Evolutionary conservation across 2,888 invertebrate genomes (phyloP).

Genomic region (Apotomis capreana): DNA sequence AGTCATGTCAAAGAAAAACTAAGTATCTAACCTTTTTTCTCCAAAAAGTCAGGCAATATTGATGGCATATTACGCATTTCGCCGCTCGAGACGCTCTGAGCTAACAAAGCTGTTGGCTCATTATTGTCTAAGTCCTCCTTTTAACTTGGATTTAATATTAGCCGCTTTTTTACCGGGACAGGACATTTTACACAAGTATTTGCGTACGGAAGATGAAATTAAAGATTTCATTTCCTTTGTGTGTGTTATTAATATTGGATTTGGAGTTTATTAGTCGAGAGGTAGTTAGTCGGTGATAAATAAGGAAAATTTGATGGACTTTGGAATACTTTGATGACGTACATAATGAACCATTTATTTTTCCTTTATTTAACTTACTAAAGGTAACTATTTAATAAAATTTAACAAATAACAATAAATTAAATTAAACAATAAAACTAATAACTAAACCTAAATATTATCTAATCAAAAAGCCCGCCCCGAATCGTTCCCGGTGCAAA

Average conservation of each 20-base stretch:
- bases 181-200: constrained; percentile 44
- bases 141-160: constrained; percentile 60
- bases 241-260: constrained; percentile 33
- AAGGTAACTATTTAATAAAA: no score
- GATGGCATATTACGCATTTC: constrained; percentile 36
- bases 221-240: constrained; percentile 40
- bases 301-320: neutral
- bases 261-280: constrained; percentile 24
- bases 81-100: constrained; percentile 47
- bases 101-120: constrained; percentile 64
- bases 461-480: no score
- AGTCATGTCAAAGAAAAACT: no score
- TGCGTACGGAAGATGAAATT: constrained; percentile 40
- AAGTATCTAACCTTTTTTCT: neutral
- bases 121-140: constrained; percentile 65
- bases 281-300: neutral
- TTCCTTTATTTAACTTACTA: no score
- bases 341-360: no score
- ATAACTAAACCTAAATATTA: no score
- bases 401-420: no score
- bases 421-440: no score
- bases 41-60: constrained; percentile 8
- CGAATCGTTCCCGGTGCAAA: no score
- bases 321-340: neutral
- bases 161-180: constrained; percentile 46